These are phyloP conservation scores for Helicorthomorpha holstii DNA, from an alignment of 1,140 invertebrate species.

Conservation along the genomic window DNA sequence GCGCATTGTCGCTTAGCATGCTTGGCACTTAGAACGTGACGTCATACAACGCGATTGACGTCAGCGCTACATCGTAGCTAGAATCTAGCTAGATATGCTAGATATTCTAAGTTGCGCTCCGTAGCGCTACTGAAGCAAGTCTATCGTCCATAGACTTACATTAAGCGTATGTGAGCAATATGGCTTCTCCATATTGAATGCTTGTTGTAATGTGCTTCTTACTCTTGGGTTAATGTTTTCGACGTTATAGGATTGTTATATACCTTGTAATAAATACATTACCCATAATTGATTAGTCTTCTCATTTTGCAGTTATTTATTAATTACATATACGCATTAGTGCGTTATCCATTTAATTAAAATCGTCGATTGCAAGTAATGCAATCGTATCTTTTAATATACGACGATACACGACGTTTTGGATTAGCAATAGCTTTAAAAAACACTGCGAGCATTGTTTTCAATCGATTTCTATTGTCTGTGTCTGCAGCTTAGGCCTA, in stretches of 20 bases:
- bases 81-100: neutral
- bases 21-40: neutral
- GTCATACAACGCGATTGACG: neutral
- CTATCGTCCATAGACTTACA: neutral
- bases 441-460: neutral
- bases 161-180: neutral
- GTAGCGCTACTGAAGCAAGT: neutral
- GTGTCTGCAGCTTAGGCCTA: neutral
- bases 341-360: neutral
- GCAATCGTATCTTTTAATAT: neutral
- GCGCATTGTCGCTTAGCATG: neutral
- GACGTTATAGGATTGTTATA: neutral
- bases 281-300: neutral
- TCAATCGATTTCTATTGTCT: neutral
- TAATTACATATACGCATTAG: neutral
- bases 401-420: neutral
- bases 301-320: neutral
- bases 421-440: neutral
- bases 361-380: neutral
- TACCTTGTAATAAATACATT: neutral
- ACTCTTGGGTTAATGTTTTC: neutral
- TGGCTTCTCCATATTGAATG: neutral
- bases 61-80: neutral
- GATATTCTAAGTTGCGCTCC: neutral
- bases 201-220: neutral